These are phyloP conservation scores for Accipiter virgatus DNA, from an alignment of 2,113 vertebrate species.

Conservation along the genomic window DNA sequence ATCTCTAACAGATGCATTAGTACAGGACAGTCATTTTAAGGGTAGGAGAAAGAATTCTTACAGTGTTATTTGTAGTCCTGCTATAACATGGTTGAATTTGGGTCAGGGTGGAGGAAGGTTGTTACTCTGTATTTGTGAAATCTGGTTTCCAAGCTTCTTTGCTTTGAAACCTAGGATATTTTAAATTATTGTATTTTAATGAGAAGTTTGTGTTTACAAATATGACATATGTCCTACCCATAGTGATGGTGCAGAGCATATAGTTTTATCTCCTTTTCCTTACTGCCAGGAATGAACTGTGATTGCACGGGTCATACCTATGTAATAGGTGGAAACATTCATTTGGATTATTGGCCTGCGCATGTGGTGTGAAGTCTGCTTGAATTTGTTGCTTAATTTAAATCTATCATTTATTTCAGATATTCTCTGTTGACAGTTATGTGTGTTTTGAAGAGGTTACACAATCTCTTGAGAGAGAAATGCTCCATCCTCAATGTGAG, in stretches of 20 bases:
- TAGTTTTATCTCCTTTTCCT: not conserved
- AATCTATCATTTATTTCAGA: not conserved
- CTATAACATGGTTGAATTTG: not conserved
- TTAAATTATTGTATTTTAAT: not conserved
- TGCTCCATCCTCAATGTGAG: not conserved
- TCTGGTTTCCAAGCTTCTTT: not conserved
- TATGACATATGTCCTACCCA: not conserved
- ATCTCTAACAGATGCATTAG: not conserved
- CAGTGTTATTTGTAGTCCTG: not conserved
- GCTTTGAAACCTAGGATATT: not conserved
- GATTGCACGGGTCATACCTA: not conserved
- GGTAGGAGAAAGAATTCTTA: not conserved
- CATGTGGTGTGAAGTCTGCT: not conserved
- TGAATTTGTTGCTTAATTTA: not conserved
- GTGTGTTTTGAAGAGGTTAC: not conserved
- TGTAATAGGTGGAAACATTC: not conserved
- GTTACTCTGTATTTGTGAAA: not conserved
- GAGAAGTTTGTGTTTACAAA: not conserved
- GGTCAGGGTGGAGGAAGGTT: not conserved
- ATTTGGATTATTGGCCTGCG: not conserved
- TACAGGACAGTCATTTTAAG: rapidly evolving
- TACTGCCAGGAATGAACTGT: not conserved
- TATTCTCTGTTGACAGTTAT: not conserved
- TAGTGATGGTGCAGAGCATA: not conserved
- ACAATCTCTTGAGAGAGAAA: not conserved